Base-by-base conservation (phyloP, 2,888 invertebrate species). In the Spilosoma lubricipeda region DNA sequence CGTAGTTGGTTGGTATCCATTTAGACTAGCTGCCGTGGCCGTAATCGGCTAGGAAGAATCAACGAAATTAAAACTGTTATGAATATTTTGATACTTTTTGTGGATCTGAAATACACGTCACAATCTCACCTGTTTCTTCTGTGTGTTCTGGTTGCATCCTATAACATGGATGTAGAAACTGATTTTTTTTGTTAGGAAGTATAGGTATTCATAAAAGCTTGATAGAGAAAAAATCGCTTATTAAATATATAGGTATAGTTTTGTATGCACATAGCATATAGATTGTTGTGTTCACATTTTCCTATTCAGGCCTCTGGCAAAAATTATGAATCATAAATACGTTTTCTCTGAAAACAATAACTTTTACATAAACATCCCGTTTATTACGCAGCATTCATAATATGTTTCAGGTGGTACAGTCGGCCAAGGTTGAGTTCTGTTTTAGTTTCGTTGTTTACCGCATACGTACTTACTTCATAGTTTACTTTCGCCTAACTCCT, bases 341-440 rank as follows among this genome's bases (percentile, higher is more conserved):
- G 72, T 80, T 84, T 85, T 83, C 76, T 77, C 80, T 77, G 73
- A 76, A 85, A 89, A 86, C 82, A 78, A 76, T 74, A 80, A 67
- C n/a, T 84, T 83, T 81, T 75, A 86, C 86, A 89, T 93, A 94
- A 94, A 94, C 93, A 93, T 89, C 87, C 87, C 83, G 87, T 65
- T 70, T 82, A 75, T 82, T 79, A 80, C 80, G 72, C 70, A 74
- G 80, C 83, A 85, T 84, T 90, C 89, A 90, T 87, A 91, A 93
- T 88, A 90, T 80, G 80, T 84, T 89, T 90, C 91, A 91, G 90
- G 88, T 90, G 86, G 82, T 84, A 82, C 78, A 90, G 84, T 91
- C 87, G 91, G 91, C 91, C 94, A 94, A 94, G 94, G 94, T 93
- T 90, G 86, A 82, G 77, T 79, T 76, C 80, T 84, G 80, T 85